A percentile compares a stretch with the other conserved stretches of the same genome.
These are phyloP conservation scores for Anabacerthia variegaticeps DNA, from an alignment of 2,797 vertebrate genomes.

Conservation along the genomic window DNA sequence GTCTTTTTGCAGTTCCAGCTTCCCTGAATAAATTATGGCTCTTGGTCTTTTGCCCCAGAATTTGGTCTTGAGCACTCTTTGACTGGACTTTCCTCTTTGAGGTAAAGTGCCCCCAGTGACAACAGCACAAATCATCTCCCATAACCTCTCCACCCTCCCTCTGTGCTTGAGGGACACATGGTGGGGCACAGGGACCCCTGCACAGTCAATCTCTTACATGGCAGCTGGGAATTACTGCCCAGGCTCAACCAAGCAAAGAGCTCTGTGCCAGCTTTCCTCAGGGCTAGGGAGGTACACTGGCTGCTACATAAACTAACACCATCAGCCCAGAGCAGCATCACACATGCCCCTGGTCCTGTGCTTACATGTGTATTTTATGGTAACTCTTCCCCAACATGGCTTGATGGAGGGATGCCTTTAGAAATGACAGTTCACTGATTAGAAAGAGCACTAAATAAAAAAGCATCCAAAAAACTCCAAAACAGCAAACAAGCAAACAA, in stretches of 20 bases:
- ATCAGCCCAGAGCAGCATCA: background rate
- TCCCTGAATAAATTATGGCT: background rate
- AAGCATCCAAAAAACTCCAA: fast-evolving
- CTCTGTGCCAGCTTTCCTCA: background rate
- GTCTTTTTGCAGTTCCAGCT: background rate
- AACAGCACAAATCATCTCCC: background rate
- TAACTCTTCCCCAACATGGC: background rate
- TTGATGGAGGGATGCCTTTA: background rate
- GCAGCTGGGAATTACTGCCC: background rate
- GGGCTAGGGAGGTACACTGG: background rate
- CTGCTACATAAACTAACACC: background rate
- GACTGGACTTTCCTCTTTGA: background rate
- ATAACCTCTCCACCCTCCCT: background rate
- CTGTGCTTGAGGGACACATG: fast-evolving
- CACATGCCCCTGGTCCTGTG: background rate
- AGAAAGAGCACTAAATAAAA: background rate
- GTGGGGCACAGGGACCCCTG: background rate
- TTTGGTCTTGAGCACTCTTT: background rate
- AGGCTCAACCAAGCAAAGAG: background rate
- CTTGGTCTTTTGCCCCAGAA: background rate
- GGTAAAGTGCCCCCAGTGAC: background rate
- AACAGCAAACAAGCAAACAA: background rate
- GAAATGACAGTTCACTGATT: background rate
- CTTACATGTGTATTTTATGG: fast-evolving
- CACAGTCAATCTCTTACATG: fast-evolving